phyloP scores from a whole-genome alignment of 1,140 invertebrate species.

The Drosophila sucinea region DNA sequence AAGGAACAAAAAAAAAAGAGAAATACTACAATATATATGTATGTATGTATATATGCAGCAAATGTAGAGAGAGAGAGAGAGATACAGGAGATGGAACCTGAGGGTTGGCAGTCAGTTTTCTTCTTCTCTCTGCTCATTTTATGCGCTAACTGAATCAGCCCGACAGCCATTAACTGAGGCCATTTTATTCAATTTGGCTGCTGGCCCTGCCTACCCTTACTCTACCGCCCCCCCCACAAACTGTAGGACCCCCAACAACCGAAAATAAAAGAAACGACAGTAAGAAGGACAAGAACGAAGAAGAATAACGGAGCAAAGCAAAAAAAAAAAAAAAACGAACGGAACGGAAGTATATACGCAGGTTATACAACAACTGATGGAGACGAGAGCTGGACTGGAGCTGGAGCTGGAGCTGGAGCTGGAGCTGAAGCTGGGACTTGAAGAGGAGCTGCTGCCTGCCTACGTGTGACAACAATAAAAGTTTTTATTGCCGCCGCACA shows the following conservation, averaged over 20 bases:
- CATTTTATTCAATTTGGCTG: slow-evolving; percentile 80
- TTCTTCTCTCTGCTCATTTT: slow-evolving; percentile 73
- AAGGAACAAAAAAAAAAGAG: neutral
- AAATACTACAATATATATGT: slow-evolving; percentile 13
- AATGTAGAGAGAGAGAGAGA: neutral
- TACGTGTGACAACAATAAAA: slow-evolving; percentile 82
- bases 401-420: slow-evolving; percentile 36
- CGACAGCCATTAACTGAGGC: slow-evolving; percentile 79
- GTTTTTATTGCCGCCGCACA: slow-evolving; percentile 74
- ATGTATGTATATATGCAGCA: slow-evolving; percentile 12
- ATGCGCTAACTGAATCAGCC: slow-evolving; percentile 81
- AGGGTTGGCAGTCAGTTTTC: slow-evolving; percentile 42
- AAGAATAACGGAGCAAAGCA: slow-evolving; percentile 20
- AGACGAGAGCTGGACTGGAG: slow-evolving; percentile 14
- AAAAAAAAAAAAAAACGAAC: slow-evolving; percentile 35
- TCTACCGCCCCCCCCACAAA: neutral
- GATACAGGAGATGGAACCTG: slow-evolving; percentile 28
- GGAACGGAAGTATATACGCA: slow-evolving; percentile 78
- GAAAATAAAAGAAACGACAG: slow-evolving; percentile 22
- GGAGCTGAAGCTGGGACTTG: neutral
- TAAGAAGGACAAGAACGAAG: neutral
- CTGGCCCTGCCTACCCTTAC: slow-evolving; percentile 31
- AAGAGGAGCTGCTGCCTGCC: slow-evolving; percentile 17
- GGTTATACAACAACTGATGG: slow-evolving; percentile 65
- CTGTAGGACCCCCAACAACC: neutral